phyloP scores from a whole-genome alignment of 2,113 vertebrate genomes.

The Chlamydotis undulata region DNA sequence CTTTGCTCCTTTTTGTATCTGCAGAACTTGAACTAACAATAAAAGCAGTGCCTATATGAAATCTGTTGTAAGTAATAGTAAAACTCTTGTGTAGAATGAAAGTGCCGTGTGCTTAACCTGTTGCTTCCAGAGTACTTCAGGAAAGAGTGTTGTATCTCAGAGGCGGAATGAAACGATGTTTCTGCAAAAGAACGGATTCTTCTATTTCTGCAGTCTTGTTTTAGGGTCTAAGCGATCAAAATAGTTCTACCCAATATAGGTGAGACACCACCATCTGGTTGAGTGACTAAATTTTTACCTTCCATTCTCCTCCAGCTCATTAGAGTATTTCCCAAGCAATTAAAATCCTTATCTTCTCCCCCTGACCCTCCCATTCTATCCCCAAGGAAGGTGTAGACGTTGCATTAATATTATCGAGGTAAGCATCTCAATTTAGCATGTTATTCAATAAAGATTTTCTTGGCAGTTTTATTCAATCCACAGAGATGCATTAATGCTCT shows the following conservation, averaged over 20 bases:
- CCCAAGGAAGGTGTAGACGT: background rate
- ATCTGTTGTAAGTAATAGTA: background rate
- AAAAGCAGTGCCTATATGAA: background rate
- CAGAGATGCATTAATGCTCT: background rate
- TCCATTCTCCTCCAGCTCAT: background rate
- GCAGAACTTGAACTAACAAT: background rate
- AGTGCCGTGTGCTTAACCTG: background rate
- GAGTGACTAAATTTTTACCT: background rate
- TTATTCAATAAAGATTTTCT: background rate
- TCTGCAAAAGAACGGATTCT: background rate
- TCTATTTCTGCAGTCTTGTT: background rate
- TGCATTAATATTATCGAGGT: background rate
- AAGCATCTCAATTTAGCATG: background rate
- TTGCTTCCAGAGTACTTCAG: background rate
- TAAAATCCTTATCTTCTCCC: background rate
- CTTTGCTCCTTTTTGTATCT: background rate
- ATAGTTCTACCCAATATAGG: background rate
- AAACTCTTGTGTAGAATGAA: background rate
- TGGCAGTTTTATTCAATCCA: background rate
- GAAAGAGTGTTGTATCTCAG: background rate
- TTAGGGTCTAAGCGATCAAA: background rate
- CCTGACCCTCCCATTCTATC: background rate
- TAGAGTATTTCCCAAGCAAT: background rate
- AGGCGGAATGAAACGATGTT: background rate
- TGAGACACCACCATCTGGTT: background rate